These are phyloP conservation scores for Gryllus bimaculatus DNA, from an alignment of 1,140 invertebrate species.

Conservation along the genomic window DNA sequence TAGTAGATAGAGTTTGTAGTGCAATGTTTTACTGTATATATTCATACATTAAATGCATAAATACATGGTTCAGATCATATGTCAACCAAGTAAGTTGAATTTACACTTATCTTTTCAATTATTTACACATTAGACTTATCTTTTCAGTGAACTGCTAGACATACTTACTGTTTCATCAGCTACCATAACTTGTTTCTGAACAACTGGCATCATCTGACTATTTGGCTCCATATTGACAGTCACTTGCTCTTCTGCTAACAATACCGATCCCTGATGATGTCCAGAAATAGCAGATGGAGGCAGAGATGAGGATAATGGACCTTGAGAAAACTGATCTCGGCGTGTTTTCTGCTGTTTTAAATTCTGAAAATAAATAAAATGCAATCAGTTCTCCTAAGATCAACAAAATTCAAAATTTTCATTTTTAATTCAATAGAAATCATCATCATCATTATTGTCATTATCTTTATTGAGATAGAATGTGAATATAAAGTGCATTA, in stretches of 20 bases:
- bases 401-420: constrained; percentile 11
- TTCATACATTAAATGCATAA: too few species aligned
- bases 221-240: constrained; percentile 60
- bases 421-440: too few species aligned
- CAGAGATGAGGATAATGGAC: constrained; percentile 52
- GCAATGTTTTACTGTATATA: too few species aligned
- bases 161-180: constrained; percentile 64
- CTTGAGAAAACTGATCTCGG: constrained; percentile 88
- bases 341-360: constrained; percentile 89
- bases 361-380: constrained; percentile 53
- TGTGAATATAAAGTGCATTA: not conserved
- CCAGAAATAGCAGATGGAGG: constrained; percentile 61
- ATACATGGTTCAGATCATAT: too few species aligned
- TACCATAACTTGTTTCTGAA: constrained; percentile 51
- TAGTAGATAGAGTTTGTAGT: too few species aligned
- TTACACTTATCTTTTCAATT: too few species aligned
- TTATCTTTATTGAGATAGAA: not conserved
- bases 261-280: constrained; percentile 50
- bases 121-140: too few species aligned
- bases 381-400: constrained; percentile 12
- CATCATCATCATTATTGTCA: too few species aligned
- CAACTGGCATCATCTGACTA: constrained; percentile 30
- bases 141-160: too few species aligned
- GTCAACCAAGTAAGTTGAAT: too few species aligned
- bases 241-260: constrained; percentile 54